Evolutionary conservation across 1,140 invertebrate genomes (phyloP).

Genomic region (Drosophila kanapiae): DNA sequence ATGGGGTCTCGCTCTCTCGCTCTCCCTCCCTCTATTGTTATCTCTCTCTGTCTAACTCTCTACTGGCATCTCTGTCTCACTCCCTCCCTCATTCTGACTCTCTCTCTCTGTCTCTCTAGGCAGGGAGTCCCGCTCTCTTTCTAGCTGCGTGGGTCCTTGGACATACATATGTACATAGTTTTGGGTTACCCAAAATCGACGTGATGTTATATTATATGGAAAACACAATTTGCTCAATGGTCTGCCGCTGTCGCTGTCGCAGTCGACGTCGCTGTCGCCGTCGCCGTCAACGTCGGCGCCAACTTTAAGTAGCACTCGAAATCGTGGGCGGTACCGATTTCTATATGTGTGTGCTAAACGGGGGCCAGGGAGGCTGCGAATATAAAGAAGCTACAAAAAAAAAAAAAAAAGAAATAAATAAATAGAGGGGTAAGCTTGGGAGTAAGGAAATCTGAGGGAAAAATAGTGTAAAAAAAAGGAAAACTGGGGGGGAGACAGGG

Average conservation of each 20-base stretch:
- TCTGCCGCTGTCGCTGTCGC: slow-evolving; percentile 53
- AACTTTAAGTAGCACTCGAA: slow-evolving; percentile 72
- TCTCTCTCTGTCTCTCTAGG: neutral
- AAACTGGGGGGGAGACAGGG: neutral
- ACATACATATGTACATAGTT: slow-evolving; percentile 59
- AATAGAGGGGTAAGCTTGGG: neutral
- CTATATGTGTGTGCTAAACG: slow-evolving; percentile 20
- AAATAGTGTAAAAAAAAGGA: neutral
- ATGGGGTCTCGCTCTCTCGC: slow-evolving; percentile 53
- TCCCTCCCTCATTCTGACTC: slow-evolving; percentile 19
- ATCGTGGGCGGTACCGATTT: slow-evolving; percentile 71
- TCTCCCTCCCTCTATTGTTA: slow-evolving; percentile 19
- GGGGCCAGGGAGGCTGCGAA: neutral
- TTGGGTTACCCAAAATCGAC: slow-evolving; percentile 83
- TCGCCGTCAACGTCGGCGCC: slow-evolving; percentile 25
- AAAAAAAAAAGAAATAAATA: neutral
- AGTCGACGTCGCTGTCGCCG: slow-evolving; percentile 12
- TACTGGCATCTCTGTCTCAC: slow-evolving; percentile 27
- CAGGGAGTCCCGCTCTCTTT: slow-evolving; percentile 9
- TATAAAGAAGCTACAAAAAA: slow-evolving; percentile 3
- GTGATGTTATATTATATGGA: slow-evolving; percentile 83
- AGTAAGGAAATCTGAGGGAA: no score
- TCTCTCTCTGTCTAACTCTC: slow-evolving; percentile 17
- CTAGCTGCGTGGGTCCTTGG: slow-evolving; percentile 20
- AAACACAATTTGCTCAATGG: slow-evolving; percentile 82